Evolutionary conservation across 2,113 vertebrate species (phyloP).

Genomic region (Neoarius graeffei): DNA sequence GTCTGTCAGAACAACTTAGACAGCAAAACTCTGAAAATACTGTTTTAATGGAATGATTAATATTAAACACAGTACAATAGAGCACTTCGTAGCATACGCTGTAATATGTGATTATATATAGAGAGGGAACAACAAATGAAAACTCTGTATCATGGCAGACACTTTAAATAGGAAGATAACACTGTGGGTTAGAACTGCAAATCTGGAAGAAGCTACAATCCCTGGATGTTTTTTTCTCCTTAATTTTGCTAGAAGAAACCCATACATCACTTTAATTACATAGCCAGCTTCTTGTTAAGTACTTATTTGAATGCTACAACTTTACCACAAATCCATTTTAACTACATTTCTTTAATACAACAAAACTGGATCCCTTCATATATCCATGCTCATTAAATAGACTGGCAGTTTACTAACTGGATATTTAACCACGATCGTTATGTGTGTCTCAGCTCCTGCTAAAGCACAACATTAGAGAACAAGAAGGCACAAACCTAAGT

Average conservation of each 20-base stretch:
- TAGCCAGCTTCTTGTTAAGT: background rate
- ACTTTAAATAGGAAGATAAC: background rate
- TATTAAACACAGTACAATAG: background rate
- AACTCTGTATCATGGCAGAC: background rate
- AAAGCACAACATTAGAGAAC: conserved; percentile 19
- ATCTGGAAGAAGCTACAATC: background rate
- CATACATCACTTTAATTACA: background rate
- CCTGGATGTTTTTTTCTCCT: background rate
- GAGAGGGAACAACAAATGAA: background rate
- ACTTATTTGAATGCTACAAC: background rate
- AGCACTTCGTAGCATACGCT: background rate
- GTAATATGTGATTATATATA: background rate
- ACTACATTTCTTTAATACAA: background rate
- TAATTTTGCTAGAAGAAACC: background rate
- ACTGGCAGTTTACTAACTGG: background rate
- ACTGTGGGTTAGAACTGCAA: background rate
- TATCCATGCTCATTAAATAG: background rate
- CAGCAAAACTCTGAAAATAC: background rate
- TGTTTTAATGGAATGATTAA: background rate
- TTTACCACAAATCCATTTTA: background rate
- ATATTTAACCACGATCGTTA: background rate
- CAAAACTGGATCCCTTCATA: background rate
- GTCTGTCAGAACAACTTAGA: conserved; percentile 24
- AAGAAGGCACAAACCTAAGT: conserved; percentile 45
- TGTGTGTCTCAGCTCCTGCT: conserved; percentile 39